Conservation (phyloP, 1,140 invertebrate species). For the Leptopilina clavipes region DNA sequence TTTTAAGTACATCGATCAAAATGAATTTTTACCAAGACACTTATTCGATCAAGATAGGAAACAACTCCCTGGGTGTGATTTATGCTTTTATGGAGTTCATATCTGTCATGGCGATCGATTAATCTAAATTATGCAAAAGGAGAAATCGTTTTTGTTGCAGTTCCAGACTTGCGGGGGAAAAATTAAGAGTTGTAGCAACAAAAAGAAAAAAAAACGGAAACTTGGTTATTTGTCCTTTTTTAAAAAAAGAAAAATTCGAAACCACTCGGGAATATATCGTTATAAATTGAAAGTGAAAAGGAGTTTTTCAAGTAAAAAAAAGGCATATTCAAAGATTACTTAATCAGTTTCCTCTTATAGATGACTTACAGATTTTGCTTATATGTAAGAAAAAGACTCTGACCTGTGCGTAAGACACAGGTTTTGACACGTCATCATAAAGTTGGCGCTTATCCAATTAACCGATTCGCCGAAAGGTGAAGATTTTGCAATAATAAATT, state of each 20-base stretch:
- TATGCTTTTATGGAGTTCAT: constrained; percentile 22
- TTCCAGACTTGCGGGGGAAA: not conserved
- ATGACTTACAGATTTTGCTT: too few species aligned
- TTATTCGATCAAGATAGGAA: constrained; percentile 15
- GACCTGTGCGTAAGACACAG: not conserved
- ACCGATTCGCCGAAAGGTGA: constrained; percentile 24
- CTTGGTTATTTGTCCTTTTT: too few species aligned
- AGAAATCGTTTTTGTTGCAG: constrained; percentile 10
- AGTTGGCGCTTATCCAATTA: constrained; percentile 9
- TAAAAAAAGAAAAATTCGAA: too few species aligned
- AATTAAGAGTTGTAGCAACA: too few species aligned
- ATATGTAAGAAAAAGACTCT: constrained; percentile 10
- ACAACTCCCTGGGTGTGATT: not conserved
- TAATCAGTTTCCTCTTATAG: too few species aligned
- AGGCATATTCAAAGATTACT: too few species aligned
- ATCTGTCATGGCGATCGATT: not conserved
- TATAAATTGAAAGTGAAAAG: too few species aligned
- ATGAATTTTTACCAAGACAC: constrained; percentile 1
- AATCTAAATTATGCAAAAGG: constrained; percentile 9
- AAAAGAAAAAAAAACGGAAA: too few species aligned
- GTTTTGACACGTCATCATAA: not conserved
- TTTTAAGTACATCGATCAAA: constrained; percentile 22
- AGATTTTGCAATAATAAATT: not conserved
- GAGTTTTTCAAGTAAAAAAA: too few species aligned
- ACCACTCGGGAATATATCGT: too few species aligned